Evolutionary conservation across 2,888 invertebrate genomes (phyloP).

Genomic region (Amaurobius ferox): DNA sequence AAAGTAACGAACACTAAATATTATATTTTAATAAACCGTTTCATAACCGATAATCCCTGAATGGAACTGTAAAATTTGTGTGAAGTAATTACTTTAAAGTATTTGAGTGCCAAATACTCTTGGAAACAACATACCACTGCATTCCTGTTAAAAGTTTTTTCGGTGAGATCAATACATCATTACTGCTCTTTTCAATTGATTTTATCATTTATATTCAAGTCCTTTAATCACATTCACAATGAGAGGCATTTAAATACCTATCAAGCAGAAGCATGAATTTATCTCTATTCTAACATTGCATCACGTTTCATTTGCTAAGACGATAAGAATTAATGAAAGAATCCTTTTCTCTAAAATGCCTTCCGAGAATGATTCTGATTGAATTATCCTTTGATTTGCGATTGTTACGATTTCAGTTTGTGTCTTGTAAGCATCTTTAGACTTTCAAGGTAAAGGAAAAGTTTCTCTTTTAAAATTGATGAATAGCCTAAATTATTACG

Average conservation of each 20-base stretch:
- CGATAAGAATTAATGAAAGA: slow-evolving; percentile 65
- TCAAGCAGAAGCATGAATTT: slow-evolving; percentile 40
- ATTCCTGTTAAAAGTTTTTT: too few relatives aligned
- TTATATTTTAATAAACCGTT: too few relatives aligned
- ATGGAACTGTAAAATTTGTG: too few relatives aligned
- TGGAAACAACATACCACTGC: too few relatives aligned
- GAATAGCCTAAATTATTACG: too few relatives aligned
- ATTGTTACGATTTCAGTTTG: neutral
- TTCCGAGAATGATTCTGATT: slow-evolving; percentile 43
- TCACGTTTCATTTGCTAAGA: slow-evolving; percentile 50
- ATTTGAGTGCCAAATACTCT: too few relatives aligned
- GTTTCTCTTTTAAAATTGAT: neutral
- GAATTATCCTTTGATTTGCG: slow-evolving; percentile 41
- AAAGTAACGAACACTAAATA: slow-evolving; percentile 52
- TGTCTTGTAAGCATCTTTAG: too few relatives aligned
- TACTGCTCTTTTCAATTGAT: slow-evolving; percentile 34
- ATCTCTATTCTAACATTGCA: slow-evolving; percentile 49
- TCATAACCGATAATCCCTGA: too few relatives aligned
- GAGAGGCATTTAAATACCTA: slow-evolving; percentile 56
- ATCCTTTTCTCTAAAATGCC: slow-evolving; percentile 47
- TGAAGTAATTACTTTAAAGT: too few relatives aligned
- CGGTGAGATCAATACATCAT: slow-evolving; percentile 30
- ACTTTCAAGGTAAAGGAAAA: neutral
- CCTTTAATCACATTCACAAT: slow-evolving; percentile 31
- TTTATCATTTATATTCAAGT: slow-evolving; percentile 52